Percentiles rank a stretch among this genome's conserved stretches.
phyloP scores from a whole-genome alignment of 2,797 vertebrate genomes.

The Arvicola amphibius region DNA sequence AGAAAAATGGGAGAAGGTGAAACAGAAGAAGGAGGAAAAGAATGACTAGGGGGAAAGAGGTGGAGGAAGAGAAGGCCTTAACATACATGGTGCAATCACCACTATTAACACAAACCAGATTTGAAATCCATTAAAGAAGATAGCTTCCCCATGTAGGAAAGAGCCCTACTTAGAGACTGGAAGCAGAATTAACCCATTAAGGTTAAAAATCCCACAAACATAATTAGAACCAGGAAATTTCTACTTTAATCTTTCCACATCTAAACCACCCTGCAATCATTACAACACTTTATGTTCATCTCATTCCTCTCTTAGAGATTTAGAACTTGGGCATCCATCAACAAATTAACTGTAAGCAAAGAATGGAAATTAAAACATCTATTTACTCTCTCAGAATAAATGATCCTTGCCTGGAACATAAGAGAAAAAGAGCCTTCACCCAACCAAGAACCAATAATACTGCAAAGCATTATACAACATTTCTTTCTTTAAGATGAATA shows the following conservation, averaged over 20 bases:
- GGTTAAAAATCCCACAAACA: neutral
- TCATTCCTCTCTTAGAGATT: neutral
- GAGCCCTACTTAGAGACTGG: no score
- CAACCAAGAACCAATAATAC: neutral
- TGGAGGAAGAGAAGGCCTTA: neutral
- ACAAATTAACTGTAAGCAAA: neutral
- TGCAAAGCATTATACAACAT: neutral
- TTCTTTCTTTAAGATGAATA: constrained; percentile 2
- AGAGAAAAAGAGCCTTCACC: neutral
- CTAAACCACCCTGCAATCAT: neutral
- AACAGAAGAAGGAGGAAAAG: no score
- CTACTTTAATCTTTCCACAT: neutral
- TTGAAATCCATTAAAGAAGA: neutral
- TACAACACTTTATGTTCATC: neutral
- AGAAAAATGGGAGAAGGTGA: no score
- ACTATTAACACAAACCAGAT: neutral
- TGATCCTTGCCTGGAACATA: neutral
- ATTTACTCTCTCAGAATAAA: constrained; percentile 2
- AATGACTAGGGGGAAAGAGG: neutral
- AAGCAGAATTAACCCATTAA: neutral
- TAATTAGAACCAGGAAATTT: neutral
- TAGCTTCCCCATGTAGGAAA: neutral
- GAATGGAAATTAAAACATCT: neutral
- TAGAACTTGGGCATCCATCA: neutral
- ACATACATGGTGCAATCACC: neutral